These are phyloP conservation scores for Drosophila eugracilis DNA, from an alignment of 1,140 invertebrate species.

Conservation along the genomic window DNA sequence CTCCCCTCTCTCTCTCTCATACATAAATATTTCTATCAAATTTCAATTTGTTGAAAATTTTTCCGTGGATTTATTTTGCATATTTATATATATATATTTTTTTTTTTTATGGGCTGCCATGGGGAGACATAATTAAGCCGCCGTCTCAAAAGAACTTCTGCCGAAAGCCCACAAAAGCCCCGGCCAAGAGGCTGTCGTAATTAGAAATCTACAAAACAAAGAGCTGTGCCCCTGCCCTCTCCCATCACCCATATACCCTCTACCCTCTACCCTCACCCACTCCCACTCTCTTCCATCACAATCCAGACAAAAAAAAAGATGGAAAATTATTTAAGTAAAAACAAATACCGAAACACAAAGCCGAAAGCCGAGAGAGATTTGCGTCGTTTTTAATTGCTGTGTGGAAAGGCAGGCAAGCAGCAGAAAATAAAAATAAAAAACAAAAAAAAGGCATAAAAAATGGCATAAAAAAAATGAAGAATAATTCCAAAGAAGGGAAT, in stretches of 20 bases:
- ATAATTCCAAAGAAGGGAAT: slow-evolving; percentile 28
- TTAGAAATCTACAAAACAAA: slow-evolving; percentile 69
- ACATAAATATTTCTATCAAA: slow-evolving; percentile 79
- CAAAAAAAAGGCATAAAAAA: neutral
- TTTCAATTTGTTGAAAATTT: slow-evolving; percentile 78
- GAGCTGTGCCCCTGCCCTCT: neutral
- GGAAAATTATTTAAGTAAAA: slow-evolving; percentile 36
- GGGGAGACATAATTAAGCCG: slow-evolving; percentile 74
- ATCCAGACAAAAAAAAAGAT: neutral
- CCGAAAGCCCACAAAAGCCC: slow-evolving; percentile 72
- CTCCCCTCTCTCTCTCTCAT: no score
- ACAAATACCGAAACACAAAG: slow-evolving; percentile 23
- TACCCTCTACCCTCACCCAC: neutral
- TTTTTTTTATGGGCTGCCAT: slow-evolving; percentile 40
- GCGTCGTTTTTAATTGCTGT: slow-evolving; percentile 44
- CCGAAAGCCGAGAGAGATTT: slow-evolving; percentile 34
- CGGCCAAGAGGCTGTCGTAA: slow-evolving; percentile 54
- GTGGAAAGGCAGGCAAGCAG: no score
- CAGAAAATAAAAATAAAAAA: no score
- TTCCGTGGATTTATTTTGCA: slow-evolving; percentile 16
- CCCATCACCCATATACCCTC: no score
- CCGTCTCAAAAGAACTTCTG: slow-evolving; percentile 51
- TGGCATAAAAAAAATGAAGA: neutral
- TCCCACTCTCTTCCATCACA: neutral
- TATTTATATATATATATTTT: no score